Conservation (phyloP, 92 coral and sea anemone genomes). For the Siderastrea siderea region DNA sequence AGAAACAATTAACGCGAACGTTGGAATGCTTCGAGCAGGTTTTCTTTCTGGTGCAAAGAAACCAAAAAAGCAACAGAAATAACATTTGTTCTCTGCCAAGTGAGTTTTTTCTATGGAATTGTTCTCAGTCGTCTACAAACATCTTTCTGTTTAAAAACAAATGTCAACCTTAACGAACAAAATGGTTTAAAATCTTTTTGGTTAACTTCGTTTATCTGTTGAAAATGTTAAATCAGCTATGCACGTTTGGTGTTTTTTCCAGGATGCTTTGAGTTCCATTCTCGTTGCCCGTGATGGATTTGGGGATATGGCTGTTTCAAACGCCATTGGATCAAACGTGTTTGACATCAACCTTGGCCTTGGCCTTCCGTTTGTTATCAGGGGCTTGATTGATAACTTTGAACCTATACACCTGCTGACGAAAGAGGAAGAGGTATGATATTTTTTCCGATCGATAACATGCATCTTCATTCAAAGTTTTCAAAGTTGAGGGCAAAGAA, state of each 20-base stretch:
- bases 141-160: neutral
- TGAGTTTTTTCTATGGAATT: neutral
- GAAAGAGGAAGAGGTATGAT: slow-evolving; percentile 82
- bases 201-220: neutral
- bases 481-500: no score
- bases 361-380: slow-evolving; percentile 96
- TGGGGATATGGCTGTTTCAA: slow-evolving; percentile 99
- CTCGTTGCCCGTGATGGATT: slow-evolving; percentile 99
- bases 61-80: no score
- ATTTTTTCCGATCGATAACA: no score
- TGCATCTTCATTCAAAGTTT: neutral
- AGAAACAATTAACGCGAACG: no score
- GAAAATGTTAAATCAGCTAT: neutral
- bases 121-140: neutral
- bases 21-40: no score
- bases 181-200: no score
- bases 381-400: slow-evolving; percentile 83
- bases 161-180: neutral
- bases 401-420: slow-evolving; percentile 86
- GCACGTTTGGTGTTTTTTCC: neutral
- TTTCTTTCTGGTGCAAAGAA: no score
- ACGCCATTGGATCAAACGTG: slow-evolving; percentile 99
- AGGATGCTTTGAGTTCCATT: slow-evolving; percentile 98
- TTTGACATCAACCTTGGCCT: slow-evolving; percentile 98
- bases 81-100: neutral